phyloP scores from a whole-genome alignment of 2,797 vertebrate genomes.

The Poecilia gillii region DNA sequence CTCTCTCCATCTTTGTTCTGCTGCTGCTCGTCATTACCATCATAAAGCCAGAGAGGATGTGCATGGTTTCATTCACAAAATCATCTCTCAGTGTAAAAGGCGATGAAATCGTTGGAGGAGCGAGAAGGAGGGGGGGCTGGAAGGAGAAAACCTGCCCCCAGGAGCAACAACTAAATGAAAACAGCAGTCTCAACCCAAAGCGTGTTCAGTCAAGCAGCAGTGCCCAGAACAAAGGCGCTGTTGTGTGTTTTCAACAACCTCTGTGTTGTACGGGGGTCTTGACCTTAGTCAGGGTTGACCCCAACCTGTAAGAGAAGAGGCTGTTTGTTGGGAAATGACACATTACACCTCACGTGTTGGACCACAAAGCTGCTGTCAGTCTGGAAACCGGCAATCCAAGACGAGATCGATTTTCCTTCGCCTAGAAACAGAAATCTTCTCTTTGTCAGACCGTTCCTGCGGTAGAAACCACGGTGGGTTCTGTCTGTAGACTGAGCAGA shows the following conservation, averaged over 20 bases:
- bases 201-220: constrained; percentile 67
- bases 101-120: constrained; percentile 84
- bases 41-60: constrained; percentile 87
- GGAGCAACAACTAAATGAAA: constrained; percentile 75
- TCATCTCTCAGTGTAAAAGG: constrained; percentile 86
- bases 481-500: not conserved
- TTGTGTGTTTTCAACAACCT: constrained; percentile 71
- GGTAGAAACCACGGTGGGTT: not conserved
- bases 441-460: not conserved
- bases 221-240: constrained; percentile 64
- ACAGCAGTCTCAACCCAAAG: constrained; percentile 70
- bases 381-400: constrained; percentile 21
- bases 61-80: constrained; percentile 92
- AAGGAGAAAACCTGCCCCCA: constrained; percentile 47
- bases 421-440: not conserved
- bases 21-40: constrained; percentile 84
- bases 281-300: constrained; percentile 65
- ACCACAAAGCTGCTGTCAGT: constrained; percentile 63
- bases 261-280: constrained; percentile 59
- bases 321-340: constrained; percentile 74
- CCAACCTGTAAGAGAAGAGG: constrained; percentile 61
- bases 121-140: constrained; percentile 16
- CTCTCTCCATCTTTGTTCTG: constrained; percentile 82
- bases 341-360: constrained; percentile 65
- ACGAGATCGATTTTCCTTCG: not conserved